Base-by-base conservation (phyloP, 1,140 invertebrate genomes). In the Achroia grisella region DNA sequence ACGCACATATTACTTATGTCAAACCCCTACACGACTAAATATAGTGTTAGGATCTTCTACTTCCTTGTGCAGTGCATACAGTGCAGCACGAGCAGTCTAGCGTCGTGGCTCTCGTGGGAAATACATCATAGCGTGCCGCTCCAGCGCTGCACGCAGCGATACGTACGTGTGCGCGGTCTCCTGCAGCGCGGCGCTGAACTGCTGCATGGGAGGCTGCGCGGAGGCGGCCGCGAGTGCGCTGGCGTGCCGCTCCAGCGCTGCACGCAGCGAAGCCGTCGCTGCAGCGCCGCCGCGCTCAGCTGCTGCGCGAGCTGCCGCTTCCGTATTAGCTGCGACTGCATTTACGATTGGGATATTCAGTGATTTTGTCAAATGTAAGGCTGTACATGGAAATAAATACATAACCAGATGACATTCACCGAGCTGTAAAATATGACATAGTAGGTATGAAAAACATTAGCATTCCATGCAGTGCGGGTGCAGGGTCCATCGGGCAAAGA, bases 211-310 rank as follows among this genome's bases (percentile, higher is more conserved):
- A 14, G 52, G 55, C 13, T 15, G 48, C 31, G 60, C 45, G 32
- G 53, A 12, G 36, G 52, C 52, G 11, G 50, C 37, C 4, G 50
- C 39, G 8, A 76, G 60, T 12, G 59, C 58, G 3, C 69, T 66
- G 2, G 71, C 52, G 59, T 71, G 70, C 0, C 2, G 95, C 92
- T 46, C 95, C 88, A 76, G 61, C 35, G 75, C 71, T 1, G 54
- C 46, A 1, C 62, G 59, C 42, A 78, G 59, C 6, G 55, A 17
- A 8, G 51, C 51, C 0, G 59, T 44, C 6, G 66, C 72, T 1
- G 71, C 61, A 1, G 70, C 68, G 2, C 62, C 67, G 29, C 75
- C 75, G 0, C 75, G 60, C 40, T 75, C 75, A 12, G 62, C 75
- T n/a, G 75, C 75, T 11, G 59, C 69, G 2, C 75, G 71, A 1